Evolutionary conservation across 1,140 invertebrate species (phyloP).

Genomic region (Tribolium madens): DNA sequence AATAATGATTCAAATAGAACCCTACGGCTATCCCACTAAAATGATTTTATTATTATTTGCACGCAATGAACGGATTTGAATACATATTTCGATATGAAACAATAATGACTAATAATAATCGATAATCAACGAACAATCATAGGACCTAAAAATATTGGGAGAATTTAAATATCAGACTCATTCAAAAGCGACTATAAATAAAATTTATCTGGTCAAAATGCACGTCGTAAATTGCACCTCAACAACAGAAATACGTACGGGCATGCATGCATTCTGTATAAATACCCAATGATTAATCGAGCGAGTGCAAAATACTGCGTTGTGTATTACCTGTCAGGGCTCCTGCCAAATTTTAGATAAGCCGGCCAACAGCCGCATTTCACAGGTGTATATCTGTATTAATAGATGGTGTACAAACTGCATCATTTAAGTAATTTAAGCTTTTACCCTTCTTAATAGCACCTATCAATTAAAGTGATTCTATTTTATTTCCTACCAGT

Average conservation of each 20-base stretch:
- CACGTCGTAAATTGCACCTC: constrained; percentile 8
- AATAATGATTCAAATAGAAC: neutral
- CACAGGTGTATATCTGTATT: constrained; percentile 37
- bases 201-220: neutral
- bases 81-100: neutral
- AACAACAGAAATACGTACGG: constrained; percentile 9
- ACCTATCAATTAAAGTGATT: neutral
- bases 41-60: constrained; percentile 12
- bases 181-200: too few relatives aligned
- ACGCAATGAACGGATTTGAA: neutral
- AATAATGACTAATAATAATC: neutral
- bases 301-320: constrained; percentile 35
- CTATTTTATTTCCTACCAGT: neutral
- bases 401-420: constrained; percentile 14
- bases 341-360: constrained; percentile 42
- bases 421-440: neutral
- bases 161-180: too few relatives aligned
- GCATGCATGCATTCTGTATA: constrained; percentile 20
- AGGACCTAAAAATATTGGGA: neutral
- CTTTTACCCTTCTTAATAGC: neutral
- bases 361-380: constrained; percentile 42
- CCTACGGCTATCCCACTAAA: neutral
- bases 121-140: neutral
- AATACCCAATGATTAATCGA: constrained; percentile 29
- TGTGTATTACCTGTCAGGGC: constrained; percentile 18